These are phyloP conservation scores for Synaphobranchus kaupii DNA, from an alignment of 2,797 vertebrate species.

Conservation along the genomic window DNA sequence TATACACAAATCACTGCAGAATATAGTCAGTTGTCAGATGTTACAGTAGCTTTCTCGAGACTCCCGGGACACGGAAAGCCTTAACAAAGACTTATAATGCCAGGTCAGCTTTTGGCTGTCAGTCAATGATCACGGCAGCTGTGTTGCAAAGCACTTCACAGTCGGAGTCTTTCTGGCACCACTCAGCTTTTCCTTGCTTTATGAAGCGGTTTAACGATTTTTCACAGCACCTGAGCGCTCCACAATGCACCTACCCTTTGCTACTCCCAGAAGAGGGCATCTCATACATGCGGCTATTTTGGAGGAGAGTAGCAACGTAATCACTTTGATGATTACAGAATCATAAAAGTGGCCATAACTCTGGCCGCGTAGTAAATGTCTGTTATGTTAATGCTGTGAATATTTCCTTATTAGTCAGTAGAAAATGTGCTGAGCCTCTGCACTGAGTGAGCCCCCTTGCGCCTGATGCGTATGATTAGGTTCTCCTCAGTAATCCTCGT, in stretches of 20 bases:
- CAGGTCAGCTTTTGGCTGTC: constrained; percentile 55
- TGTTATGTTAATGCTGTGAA: neutral
- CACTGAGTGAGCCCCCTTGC: neutral
- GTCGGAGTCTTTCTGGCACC: neutral
- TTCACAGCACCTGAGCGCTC: neutral
- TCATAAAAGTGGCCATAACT: neutral
- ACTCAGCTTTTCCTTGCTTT: neutral
- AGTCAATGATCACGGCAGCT: constrained; percentile 49
- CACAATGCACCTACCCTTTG: neutral
- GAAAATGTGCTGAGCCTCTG: neutral
- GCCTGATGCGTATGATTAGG: neutral
- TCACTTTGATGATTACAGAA: neutral
- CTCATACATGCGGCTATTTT: neutral
- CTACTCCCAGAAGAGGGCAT: neutral
- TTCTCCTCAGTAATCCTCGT: neutral
- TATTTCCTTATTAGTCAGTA: neutral
- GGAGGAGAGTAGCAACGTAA: neutral
- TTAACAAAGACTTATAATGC: constrained; percentile 54
- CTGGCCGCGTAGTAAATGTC: neutral
- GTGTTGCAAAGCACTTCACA: constrained; percentile 42
- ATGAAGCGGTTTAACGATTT: neutral
- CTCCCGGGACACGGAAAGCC: constrained; percentile 47
- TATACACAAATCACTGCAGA: neutral
- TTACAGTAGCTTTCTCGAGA: constrained; percentile 28
- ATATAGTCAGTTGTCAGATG: constrained; percentile 11